phyloP scores from a whole-genome alignment of 2,888 invertebrate genomes.

The Plusia festucae region DNA sequence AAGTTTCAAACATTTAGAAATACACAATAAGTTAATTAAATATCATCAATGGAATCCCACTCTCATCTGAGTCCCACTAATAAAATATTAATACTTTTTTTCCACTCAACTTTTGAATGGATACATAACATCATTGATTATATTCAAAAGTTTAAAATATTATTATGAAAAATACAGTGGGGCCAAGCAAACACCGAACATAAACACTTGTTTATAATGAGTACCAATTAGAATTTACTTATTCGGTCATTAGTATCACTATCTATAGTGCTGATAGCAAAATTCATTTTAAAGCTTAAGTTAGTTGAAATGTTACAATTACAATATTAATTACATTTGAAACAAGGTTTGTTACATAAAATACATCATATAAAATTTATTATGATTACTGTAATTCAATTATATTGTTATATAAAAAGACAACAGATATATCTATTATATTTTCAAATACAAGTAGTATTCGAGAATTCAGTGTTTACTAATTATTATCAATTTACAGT shows the following conservation, averaged over 20 bases:
- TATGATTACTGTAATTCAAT: constrained; percentile 6
- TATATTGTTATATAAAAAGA: constrained; percentile 6
- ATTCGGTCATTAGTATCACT: too few relatives aligned
- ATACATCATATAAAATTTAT: background rate
- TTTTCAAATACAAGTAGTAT: background rate
- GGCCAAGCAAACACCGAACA: background rate
- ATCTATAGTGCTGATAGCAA: background rate
- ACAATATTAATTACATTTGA: background rate
- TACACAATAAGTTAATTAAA: too few relatives aligned
- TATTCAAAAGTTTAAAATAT: too few relatives aligned
- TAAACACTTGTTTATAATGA: background rate
- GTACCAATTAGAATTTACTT: background rate
- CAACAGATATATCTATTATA: constrained; percentile 25
- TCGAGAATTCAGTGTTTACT: background rate
- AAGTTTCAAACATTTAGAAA: constrained; percentile 28
- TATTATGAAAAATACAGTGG: background rate
- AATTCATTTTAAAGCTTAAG: background rate
- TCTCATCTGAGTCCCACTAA: too few relatives aligned
- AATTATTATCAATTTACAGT: constrained; percentile 64
- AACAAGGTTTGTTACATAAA: background rate
- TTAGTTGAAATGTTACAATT: background rate
- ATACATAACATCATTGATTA: background rate
- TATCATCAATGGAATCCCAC: too few relatives aligned
- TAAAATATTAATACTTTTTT: background rate
- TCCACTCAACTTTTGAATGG: too few relatives aligned